phyloP scores from a whole-genome alignment of 2,797 vertebrate genomes.

The Megalops cyprinoides region DNA sequence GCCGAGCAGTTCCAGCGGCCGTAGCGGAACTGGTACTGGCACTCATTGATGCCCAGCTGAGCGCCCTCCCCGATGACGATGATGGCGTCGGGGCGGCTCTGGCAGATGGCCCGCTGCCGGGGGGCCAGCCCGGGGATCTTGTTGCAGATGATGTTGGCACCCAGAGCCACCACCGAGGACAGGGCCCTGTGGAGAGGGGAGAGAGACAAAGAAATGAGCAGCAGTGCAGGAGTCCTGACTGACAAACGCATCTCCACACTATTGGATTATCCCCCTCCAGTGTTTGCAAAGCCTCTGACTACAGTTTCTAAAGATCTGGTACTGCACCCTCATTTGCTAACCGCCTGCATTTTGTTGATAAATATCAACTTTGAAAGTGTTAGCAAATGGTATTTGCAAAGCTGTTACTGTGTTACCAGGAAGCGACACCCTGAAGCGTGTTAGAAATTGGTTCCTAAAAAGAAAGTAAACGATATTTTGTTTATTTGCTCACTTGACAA shows the following conservation, averaged over 20 bases:
- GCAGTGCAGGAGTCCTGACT: constrained; percentile 18
- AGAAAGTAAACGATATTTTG: constrained; percentile 54
- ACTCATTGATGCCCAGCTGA: constrained; percentile 97
- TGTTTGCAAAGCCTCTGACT: not conserved
- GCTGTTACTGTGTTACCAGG: constrained; percentile 40
- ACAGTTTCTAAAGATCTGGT: not conserved
- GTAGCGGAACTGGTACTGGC: constrained; percentile 96
- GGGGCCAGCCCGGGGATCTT: constrained; percentile 98
- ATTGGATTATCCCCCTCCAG: not conserved
- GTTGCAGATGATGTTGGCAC: constrained; percentile 99
- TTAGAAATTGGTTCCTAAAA: constrained; percentile 34
- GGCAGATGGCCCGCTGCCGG: constrained; percentile 95
- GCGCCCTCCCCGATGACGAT: constrained; percentile 97
- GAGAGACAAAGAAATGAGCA: constrained; percentile 33
- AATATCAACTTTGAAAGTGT: not conserved
- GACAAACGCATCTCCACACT: constrained; percentile 19
- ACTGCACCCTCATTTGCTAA: not conserved
- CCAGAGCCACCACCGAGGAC: constrained; percentile 97
- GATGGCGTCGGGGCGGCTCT: constrained; percentile 98
- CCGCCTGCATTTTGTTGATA: not conserved
- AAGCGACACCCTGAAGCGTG: constrained; percentile 37
- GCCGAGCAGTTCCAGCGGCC: constrained; percentile 99
- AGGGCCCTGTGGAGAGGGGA: constrained; percentile 80
- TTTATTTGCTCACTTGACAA: constrained; percentile 60
- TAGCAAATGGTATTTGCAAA: constrained; percentile 34